Conservation (phyloP, 2,888 invertebrate species). For the Elegia similella region DNA sequence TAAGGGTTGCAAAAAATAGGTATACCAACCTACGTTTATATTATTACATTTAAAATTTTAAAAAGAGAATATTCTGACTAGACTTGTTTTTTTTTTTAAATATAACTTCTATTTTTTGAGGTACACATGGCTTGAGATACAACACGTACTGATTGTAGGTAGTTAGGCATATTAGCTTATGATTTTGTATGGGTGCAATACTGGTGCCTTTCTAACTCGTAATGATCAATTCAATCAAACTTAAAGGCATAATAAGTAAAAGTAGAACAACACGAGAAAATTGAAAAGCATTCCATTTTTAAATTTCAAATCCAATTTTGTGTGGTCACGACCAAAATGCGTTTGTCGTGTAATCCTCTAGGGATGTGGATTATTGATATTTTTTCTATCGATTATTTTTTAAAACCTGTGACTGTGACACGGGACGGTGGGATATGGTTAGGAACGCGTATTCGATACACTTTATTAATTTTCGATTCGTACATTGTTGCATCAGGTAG, state of each 20-base stretch:
- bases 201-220: no score
- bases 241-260: background rate
- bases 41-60: no score
- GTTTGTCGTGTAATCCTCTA: constrained; percentile 79
- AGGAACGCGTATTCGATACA: constrained; percentile 44
- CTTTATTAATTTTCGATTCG: constrained; percentile 65
- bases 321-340: constrained; percentile 76
- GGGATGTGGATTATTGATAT: constrained; percentile 73
- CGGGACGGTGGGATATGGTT: constrained; percentile 35
- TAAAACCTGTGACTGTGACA: constrained; percentile 74
- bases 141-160: no score
- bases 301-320: constrained; percentile 60
- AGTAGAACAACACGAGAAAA: constrained; percentile 18
- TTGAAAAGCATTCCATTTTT: constrained; percentile 41
- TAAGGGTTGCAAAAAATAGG: no score
- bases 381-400: constrained; percentile 65
- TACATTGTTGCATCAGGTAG: constrained; percentile 48
- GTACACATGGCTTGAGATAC: no score
- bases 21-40: no score
- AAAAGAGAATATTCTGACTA: no score
- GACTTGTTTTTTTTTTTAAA: no score
- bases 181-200: no score
- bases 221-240: background rate
- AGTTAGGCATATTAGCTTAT: no score
- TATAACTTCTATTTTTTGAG: no score